Base-by-base conservation (phyloP, 92 coral and sea anemone genomes). In the Actinernus sp. region DNA sequence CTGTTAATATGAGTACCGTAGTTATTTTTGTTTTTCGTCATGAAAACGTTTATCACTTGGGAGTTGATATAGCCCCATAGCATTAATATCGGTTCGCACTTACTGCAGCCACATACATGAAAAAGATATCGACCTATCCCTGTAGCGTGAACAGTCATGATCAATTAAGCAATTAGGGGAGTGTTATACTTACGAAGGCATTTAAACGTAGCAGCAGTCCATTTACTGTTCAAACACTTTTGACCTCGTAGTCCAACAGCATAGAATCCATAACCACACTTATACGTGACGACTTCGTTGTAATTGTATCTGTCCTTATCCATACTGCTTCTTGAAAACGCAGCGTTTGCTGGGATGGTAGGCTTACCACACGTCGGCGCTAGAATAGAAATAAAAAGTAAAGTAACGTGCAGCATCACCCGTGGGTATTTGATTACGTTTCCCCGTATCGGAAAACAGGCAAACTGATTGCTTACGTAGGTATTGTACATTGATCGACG, bases 141-240 rank as follows among this genome's bases (percentile, higher is more conserved):
- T 34, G 41, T 34, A 6, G 14, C 41, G 41, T 34, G 41, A 34
- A 6, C 6, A 34, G 41, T 34, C 41, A 6, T 34, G 41, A 34
- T 14, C 41, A 34, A 34, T 34, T 34, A 14, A 34, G 41, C n/a
- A n/a, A n/a, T n/a, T n/a, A n/a, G n/a, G n/a, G n/a, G n/a, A 9
- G 4, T 45, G 18, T 7, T 45, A 5, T 8, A 70, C 84, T 68
- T 48, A 83, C 90, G 76, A 30, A 48, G 30, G 69, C 90, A 83
- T 40, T 38, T 60, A 22, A 79, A 68, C 26, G 22, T 61, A 23
- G 39, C 14, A 14, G 16, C 30, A 38, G 50, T 34, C 90, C 91
- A 84, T 49, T 68, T 55, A 8, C 59, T 74, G 3, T 9, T 31
- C 33, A 13, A 21, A 45, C 78, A 70, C 8, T 43, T 30, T 30